phyloP scores from a whole-genome alignment of 2,888 invertebrate species.

The Metopia argyrocephala region DNA sequence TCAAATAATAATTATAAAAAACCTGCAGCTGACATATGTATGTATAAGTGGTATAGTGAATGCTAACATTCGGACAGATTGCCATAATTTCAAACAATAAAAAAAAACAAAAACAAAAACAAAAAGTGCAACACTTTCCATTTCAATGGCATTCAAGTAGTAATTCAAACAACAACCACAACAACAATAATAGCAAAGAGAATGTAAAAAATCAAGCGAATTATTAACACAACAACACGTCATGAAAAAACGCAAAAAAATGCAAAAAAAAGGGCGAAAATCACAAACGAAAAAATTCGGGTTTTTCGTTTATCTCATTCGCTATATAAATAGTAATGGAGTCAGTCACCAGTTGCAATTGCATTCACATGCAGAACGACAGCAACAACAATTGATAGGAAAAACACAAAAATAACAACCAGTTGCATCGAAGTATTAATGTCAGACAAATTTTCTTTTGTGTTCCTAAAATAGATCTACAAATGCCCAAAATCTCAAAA shows the following conservation, averaged over 20 bases:
- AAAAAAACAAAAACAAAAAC: background rate
- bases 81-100: background rate
- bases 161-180: background rate
- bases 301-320: conserved; percentile 19
- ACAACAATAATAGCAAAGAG: conserved; percentile 9
- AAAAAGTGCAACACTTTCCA: conserved; percentile 57
- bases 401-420: conserved; percentile 4
- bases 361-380: conserved; percentile 45
- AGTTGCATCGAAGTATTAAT: conserved; percentile 44
- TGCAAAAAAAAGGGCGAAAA: conserved; percentile 13
- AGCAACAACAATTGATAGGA: conserved; percentile 12
- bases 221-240: conserved; percentile 61
- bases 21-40: too few relatives aligned
- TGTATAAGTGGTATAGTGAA: background rate
- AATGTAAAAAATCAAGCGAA: conserved; percentile 41
- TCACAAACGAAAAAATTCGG: conserved; percentile 1
- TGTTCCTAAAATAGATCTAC: background rate
- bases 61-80: too few relatives aligned
- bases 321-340: conserved; percentile 2
- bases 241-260: conserved; percentile 52
- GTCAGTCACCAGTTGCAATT: conserved; percentile 53
- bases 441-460: background rate
- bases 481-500: too few relatives aligned
- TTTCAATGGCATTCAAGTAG: conserved; percentile 42
- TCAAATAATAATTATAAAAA: background rate